Percentiles rank a stretch among this genome's conserved stretches.
These are phyloP conservation scores for Platysteira castanea DNA, from an alignment of 2,113 vertebrate species.

Conservation along the genomic window DNA sequence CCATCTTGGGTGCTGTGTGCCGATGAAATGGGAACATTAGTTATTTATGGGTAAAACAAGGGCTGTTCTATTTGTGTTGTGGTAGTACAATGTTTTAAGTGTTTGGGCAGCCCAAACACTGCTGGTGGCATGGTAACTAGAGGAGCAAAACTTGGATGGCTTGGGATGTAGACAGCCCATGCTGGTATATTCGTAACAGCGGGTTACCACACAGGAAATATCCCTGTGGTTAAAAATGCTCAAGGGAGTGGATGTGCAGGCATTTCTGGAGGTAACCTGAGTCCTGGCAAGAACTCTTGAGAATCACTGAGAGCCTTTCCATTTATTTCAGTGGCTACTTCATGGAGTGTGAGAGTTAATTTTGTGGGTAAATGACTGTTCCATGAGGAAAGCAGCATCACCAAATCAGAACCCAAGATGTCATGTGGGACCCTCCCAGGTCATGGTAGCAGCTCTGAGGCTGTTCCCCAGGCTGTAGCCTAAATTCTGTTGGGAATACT, in stretches of 20 bases:
- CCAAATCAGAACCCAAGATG: background rate
- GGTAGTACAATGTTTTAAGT: background rate
- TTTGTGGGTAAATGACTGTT: background rate
- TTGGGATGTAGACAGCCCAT: rapidly evolving
- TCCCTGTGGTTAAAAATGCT: background rate
- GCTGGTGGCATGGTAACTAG: background rate
- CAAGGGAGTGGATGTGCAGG: background rate
- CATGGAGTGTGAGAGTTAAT: background rate
- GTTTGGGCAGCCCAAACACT: background rate
- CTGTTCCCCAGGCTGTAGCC: background rate
- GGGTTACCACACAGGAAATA: background rate
- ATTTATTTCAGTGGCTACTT: background rate
- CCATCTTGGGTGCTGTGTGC: background rate
- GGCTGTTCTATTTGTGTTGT: background rate
- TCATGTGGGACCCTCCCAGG: background rate
- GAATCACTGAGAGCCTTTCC: background rate
- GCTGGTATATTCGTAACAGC: background rate
- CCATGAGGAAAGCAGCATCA: background rate
- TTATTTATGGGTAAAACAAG: constrained; percentile 16
- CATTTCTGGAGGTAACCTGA: background rate
- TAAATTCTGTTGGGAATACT: background rate
- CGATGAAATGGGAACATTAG: background rate
- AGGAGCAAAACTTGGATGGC: background rate
- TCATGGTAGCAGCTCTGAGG: background rate
- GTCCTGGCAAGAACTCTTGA: background rate